A percentile compares a stretch with the other conserved stretches of the same genome.
phyloP scores from a whole-genome alignment of 1,140 invertebrate species.

The Zaprionus nigranus region DNA sequence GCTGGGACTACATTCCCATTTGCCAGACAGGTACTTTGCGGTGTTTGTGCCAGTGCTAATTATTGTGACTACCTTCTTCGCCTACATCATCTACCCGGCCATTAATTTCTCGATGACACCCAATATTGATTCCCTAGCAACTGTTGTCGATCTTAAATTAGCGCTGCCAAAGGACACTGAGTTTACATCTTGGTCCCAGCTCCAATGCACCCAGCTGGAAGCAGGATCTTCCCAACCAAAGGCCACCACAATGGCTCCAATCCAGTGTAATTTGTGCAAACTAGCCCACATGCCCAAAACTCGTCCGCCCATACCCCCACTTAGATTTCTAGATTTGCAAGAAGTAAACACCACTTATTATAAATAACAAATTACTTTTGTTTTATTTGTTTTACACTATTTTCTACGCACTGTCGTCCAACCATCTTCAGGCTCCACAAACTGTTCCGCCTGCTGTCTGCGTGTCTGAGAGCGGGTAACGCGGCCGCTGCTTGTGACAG shows the following conservation, averaged over 20 bases:
- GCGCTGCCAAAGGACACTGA: conserved; percentile 45
- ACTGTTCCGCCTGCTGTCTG: conserved; percentile 79
- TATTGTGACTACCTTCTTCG: conserved; percentile 90
- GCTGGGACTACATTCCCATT: conserved; percentile 90
- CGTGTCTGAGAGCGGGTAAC: conserved; percentile 75
- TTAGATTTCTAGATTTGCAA: conserved; percentile 72
- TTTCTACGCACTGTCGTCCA: conserved; percentile 87
- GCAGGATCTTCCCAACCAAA: background rate
- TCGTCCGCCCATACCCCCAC: conserved; percentile 62
- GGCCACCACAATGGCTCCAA: background rate
- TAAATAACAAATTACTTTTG: conserved; percentile 56
- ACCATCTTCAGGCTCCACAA: conserved; percentile 86
- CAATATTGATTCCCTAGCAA: conserved; percentile 88
- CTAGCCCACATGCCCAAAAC: conserved; percentile 47
- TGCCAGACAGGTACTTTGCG: conserved; percentile 95
- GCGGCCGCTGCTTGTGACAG: conserved; percentile 41
- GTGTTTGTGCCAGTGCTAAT: conserved; percentile 92
- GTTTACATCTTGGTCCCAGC: conserved; percentile 62
- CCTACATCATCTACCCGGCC: conserved; percentile 93
- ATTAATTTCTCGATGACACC: conserved; percentile 91
- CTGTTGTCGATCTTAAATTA: conserved; percentile 88
- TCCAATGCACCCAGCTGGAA: conserved; percentile 1
- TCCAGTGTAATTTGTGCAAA: conserved; percentile 53
- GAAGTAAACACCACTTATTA: conserved; percentile 74
- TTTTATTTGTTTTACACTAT: conserved; percentile 51